Evolutionary conservation across 2,113 vertebrate genomes (phyloP).

Genomic region (Notothenia rossii): DNA sequence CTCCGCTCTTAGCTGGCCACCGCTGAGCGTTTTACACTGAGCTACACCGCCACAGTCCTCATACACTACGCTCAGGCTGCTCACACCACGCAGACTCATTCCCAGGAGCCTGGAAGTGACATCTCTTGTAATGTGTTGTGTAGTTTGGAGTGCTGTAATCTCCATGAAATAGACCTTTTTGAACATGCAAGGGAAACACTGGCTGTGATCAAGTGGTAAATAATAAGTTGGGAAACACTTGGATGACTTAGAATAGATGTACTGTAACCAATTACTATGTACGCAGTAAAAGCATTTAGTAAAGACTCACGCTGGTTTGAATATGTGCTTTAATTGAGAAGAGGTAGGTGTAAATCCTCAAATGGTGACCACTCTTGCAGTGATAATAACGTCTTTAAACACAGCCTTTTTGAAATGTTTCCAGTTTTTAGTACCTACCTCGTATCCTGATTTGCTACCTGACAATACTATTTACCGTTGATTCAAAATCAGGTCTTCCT

Average conservation of each 20-base stretch:
- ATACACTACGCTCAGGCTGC: conserved; percentile 26
- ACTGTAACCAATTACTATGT: neutral
- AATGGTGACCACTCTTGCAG: neutral
- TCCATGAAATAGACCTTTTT: conserved; percentile 59
- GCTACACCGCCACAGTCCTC: conserved; percentile 30
- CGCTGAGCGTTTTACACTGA: conserved; percentile 24
- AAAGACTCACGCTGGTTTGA: neutral
- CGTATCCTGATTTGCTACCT: neutral
- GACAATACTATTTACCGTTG: neutral
- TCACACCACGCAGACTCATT: conserved; percentile 23
- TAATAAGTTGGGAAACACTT: conserved; percentile 33
- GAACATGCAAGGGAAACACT: conserved; percentile 43
- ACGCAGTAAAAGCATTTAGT: neutral
- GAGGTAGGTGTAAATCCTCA: neutral
- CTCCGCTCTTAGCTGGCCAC: conserved; percentile 51
- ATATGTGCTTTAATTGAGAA: neutral
- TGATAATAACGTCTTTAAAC: neutral
- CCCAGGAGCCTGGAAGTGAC: conserved; percentile 59
- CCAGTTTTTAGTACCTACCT: neutral
- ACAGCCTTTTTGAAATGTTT: neutral
- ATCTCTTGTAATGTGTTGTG: conserved; percentile 52
- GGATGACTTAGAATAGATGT: neutral
- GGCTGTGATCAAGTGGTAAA: conserved; percentile 17
- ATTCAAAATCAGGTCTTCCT: neutral
- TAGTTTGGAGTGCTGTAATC: conserved; percentile 55